Conservation (phyloP, 2,797 vertebrate species). For the Malacoctenus gilli region DNA sequence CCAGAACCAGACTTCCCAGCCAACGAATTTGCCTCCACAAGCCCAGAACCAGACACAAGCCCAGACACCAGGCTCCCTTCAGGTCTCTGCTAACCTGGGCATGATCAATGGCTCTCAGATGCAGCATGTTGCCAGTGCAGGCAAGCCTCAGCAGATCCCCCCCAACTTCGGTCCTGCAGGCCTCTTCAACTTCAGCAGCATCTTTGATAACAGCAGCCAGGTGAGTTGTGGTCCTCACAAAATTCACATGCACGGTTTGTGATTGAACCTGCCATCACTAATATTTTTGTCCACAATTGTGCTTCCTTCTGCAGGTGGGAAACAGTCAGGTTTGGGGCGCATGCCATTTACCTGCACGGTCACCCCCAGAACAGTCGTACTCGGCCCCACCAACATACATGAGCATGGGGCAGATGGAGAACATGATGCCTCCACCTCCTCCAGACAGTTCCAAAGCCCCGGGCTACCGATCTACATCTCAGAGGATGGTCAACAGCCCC, state of each 20-base stretch:
- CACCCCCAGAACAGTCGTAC: conserved; percentile 90
- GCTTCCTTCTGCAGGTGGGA: conserved; percentile 82
- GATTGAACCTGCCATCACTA: no score
- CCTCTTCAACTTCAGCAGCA: conserved; percentile 98
- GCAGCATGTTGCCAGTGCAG: conserved; percentile 86
- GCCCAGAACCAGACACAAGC: conserved; percentile 69
- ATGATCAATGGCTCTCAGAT: conserved; percentile 97
- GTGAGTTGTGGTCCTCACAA: conserved; percentile 43
- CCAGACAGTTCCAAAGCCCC: conserved; percentile 95
- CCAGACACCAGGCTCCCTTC: conserved; percentile 79
- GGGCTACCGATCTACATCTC: conserved; percentile 92
- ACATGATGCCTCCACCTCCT: conserved; percentile 84
- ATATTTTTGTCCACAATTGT: not conserved
- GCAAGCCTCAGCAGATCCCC: conserved; percentile 90
- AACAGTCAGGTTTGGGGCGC: conserved; percentile 96
- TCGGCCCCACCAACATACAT: conserved; percentile 90
- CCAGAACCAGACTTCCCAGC: conserved; percentile 79
- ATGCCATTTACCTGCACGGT: conserved; percentile 89
- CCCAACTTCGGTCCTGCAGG: conserved; percentile 92
- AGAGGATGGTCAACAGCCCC: conserved; percentile 93
- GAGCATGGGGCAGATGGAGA: conserved; percentile 92
- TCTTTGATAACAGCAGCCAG: conserved; percentile 90
- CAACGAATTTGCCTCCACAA: conserved; percentile 70
- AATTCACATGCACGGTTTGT: no score
- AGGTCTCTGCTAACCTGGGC: conserved; percentile 90